Conservation (phyloP, 1,140 invertebrate genomes). For the Eciton burchellii region DNA sequence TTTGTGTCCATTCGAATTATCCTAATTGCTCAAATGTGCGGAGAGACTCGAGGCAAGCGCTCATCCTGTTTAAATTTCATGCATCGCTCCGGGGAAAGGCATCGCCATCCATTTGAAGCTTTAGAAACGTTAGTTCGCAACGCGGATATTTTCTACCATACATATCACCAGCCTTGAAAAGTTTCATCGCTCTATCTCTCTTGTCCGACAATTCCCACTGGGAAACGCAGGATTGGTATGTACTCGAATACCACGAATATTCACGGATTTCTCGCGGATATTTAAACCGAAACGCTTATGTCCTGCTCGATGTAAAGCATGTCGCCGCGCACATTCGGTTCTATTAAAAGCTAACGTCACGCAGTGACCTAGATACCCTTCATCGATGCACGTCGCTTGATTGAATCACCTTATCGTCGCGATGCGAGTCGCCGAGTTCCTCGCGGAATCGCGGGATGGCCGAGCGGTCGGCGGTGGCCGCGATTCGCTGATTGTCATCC, state of each 20-base stretch:
- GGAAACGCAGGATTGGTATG: too few species aligned
- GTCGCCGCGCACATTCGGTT: neutral
- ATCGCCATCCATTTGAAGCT: neutral
- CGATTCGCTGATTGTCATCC: conserved; percentile 27
- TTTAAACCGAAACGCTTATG: too few species aligned
- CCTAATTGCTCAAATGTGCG: conserved; percentile 35
- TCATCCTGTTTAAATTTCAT: neutral
- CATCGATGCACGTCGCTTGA: neutral
- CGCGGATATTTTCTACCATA: too few species aligned
- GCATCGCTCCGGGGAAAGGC: neutral
- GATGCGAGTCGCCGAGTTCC: conserved; percentile 17
- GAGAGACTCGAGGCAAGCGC: neutral
- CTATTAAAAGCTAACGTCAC: conserved; percentile 8
- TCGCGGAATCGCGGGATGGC: conserved; percentile 23
- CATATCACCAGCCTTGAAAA: too few species aligned
- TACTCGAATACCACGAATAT: too few species aligned
- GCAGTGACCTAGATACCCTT: neutral
- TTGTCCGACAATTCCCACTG: neutral
- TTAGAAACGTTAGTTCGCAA: neutral
- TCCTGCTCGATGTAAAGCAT: neutral
- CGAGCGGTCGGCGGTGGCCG: neutral
- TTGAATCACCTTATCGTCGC: conserved; percentile 66
- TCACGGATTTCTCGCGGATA: too few species aligned
- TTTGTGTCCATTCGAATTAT: conserved; percentile 17
- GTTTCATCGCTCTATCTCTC: neutral